Base-by-base conservation (phyloP, 1,140 invertebrate genomes). In the Cataglyphis hispanica region DNA sequence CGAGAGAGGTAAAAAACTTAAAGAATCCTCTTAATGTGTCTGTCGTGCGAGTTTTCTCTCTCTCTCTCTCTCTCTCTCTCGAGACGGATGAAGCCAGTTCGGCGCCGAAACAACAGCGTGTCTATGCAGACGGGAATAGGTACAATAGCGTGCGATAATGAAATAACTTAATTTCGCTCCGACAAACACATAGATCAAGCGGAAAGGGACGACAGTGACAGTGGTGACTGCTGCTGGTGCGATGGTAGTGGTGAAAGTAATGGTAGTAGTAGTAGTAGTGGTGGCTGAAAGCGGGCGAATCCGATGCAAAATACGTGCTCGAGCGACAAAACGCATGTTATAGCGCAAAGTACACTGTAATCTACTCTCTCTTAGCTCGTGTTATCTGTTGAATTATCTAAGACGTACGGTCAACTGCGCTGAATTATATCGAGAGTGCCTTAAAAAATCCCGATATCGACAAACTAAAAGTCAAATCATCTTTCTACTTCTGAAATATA, bases 111-210 rank as follows among this genome's bases (percentile, higher is more conserved):
- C 80, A 89, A 56, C 70, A 34, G 27, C 40, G 11, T n/a, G 58
- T 67, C 74, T 87, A 77, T 66, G 40, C 61, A 88, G 60, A 61
- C 58, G 37, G 4, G 63, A 72, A 22, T n/a, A 16, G 25, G 46
- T 67, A 58, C 86, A 86, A 61, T 64, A 66, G 60, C 56, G 70
- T 56, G 40, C 76, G 88, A 89, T 89, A 89, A 90, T 90, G 89
- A 90, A 85, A 90, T 90, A 90, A 90, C 89, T 90, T 90, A 83
- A 90, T 90, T 90, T 86, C 53, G 76, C 27, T n/a, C 53, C 13
- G 63, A 86, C 88, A 90, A 90, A 90, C 89, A 90, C 89, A 90
- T 90, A 90, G 89, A 90, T 90, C 89, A 90, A 83, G 43, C 60
- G 67, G 50, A 60, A 70, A 50, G 72, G 81, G 81, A 53, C 19